Percentiles rank a stretch among this genome's conserved stretches.
Conservation (phyloP, 1,140 invertebrate species). For the Caenorhabditis tropicalis region DNA sequence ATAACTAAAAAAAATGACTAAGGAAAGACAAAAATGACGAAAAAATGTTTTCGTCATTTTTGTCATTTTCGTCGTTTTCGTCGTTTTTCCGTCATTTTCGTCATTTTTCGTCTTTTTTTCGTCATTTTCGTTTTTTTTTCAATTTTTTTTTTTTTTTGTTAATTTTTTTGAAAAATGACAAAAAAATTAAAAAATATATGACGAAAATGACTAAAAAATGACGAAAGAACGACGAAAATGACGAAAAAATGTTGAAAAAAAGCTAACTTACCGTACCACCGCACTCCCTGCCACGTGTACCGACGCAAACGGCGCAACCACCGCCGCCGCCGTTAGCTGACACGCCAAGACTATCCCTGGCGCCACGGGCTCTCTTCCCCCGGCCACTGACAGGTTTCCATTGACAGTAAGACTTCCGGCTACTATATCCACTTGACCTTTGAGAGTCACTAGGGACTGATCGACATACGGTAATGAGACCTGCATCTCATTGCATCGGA, state of each 20-base stretch:
- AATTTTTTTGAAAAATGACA: no score
- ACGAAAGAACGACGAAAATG: no score
- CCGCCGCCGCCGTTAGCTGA: constrained; percentile 24
- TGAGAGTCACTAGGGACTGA: background rate
- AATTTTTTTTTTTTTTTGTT: no score
- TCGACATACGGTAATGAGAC: background rate
- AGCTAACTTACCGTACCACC: background rate
- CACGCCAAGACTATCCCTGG: background rate
- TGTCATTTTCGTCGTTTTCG: no score
- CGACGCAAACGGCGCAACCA: constrained; percentile 38
- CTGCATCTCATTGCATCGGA: constrained; percentile 37
- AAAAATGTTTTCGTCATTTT: no score
- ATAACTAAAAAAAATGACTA: no score
- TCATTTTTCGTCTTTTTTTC: no score
- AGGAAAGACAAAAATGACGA: no score
- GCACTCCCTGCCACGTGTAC: background rate
- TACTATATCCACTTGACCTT: constrained; percentile 39
- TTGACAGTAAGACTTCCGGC: constrained; percentile 22
- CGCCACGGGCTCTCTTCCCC: background rate
- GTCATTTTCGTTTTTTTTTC: no score
- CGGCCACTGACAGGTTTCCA: constrained; percentile 10
- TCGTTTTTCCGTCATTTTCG: no score
- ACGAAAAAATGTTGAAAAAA: background rate
- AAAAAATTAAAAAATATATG: no score
- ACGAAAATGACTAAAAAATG: no score